Evolutionary conservation across 2,113 vertebrate genomes (phyloP).

Genomic region (Osmerus mordax): DNA sequence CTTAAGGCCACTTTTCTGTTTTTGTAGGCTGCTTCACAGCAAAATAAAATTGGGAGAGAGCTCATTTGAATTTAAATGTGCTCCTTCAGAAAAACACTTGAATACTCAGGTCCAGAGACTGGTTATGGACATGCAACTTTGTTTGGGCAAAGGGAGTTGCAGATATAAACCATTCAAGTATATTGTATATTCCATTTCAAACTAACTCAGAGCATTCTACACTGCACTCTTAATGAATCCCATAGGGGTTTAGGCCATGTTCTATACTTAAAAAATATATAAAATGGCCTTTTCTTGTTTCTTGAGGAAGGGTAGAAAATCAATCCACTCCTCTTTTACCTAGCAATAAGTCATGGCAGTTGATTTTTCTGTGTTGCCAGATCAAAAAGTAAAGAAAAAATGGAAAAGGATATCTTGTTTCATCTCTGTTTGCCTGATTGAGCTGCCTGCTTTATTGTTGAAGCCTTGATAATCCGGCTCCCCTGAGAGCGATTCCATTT

Average conservation of each 20-base stretch:
- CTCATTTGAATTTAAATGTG: neutral
- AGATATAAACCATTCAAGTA: constrained; percentile 47
- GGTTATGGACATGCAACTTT: constrained; percentile 10
- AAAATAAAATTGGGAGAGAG: no score
- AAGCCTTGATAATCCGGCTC: constrained; percentile 53
- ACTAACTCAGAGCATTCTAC: constrained; percentile 36
- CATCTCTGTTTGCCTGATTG: constrained; percentile 48
- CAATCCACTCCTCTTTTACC: constrained; percentile 44
- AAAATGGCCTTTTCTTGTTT: constrained; percentile 6
- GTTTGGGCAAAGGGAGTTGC: no score
- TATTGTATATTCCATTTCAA: constrained; percentile 28
- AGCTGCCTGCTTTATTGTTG: constrained; percentile 49
- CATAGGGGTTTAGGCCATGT: constrained; percentile 29
- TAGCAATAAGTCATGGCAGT: constrained; percentile 65
- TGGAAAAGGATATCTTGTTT: constrained; percentile 36
- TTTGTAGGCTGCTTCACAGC: no score
- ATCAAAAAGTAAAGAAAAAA: constrained; percentile 27
- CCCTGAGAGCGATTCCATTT: constrained; percentile 63
- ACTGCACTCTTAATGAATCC: constrained; percentile 61
- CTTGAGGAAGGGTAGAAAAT: constrained; percentile 38
- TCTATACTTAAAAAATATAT: constrained; percentile 17
- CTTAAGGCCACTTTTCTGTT: no score
- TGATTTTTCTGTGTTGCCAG: constrained; percentile 39
- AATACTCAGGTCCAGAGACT: constrained; percentile 19
- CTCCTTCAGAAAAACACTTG: neutral